Evolutionary conservation across 2,797 vertebrate species (phyloP).

Genomic region (Caiman crocodilus): DNA sequence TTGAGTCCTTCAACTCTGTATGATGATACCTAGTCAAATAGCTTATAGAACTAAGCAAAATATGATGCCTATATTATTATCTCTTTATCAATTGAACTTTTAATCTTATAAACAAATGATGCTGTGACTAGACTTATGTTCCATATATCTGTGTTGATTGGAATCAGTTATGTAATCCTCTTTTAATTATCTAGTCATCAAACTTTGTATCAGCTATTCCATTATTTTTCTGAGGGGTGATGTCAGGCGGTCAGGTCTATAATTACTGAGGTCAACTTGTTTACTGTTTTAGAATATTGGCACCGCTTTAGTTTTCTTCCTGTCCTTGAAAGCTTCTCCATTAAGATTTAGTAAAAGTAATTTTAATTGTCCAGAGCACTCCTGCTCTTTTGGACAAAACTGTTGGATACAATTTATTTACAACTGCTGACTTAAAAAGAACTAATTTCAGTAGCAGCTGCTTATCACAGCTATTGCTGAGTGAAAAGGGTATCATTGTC

Average conservation of each 20-base stretch:
- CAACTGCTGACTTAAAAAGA: background rate
- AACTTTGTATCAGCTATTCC: conserved; percentile 2
- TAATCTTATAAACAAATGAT: background rate
- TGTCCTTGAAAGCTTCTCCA: conserved; percentile 2
- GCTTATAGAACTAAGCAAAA: background rate
- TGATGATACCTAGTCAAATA: background rate
- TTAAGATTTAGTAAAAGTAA: conserved; percentile 10
- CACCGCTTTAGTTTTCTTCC: background rate
- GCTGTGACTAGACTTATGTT: background rate
- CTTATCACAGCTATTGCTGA: background rate
- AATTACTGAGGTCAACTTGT: background rate
- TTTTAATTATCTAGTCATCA: background rate
- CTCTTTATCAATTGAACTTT: background rate
- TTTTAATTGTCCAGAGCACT: background rate
- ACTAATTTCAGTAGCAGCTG: background rate
- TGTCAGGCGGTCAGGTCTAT: background rate
- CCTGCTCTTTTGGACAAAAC: background rate
- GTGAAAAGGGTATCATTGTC: background rate
- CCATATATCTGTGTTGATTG: background rate
- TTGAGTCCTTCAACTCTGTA: too few species aligned
- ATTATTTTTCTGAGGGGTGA: background rate
- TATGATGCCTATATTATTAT: background rate
- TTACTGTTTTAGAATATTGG: background rate
- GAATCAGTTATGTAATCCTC: background rate
- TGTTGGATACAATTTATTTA: conserved; percentile 4